These are phyloP conservation scores for Neosalanx taihuensis DNA, from an alignment of 2,797 vertebrate genomes.

Conservation along the genomic window DNA sequence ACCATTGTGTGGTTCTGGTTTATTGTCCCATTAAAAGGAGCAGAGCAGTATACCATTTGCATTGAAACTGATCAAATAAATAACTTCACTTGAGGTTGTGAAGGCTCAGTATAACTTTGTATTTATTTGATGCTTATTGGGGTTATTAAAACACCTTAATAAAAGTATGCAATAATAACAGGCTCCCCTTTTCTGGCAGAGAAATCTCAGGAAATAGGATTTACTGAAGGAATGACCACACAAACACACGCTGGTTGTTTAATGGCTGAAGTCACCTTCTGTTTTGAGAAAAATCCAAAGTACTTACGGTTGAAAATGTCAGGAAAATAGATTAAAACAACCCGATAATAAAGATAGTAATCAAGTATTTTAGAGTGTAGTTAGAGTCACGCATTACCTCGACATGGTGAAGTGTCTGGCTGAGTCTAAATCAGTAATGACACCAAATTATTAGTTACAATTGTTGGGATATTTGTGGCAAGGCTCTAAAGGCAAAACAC, in stretches of 20 bases:
- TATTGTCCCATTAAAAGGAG: slow-evolving; percentile 71
- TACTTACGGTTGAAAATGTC: slow-evolving; percentile 22
- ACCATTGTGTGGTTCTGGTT: slow-evolving; percentile 65
- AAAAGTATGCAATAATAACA: slow-evolving; percentile 50
- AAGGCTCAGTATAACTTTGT: slow-evolving; percentile 28
- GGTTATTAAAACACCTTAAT: too few relatives aligned
- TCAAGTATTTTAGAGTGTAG: slow-evolving; percentile 55
- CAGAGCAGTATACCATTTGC: slow-evolving; percentile 65
- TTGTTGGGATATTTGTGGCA: neutral
- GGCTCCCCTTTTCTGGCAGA: slow-evolving; percentile 41
- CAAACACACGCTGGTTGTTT: slow-evolving; percentile 32
- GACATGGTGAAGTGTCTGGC: slow-evolving; percentile 2
- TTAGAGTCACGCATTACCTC: slow-evolving; percentile 48
- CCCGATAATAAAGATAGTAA: slow-evolving; percentile 37
- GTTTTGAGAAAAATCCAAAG: slow-evolving; percentile 27
- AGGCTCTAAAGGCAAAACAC: slow-evolving; percentile 16
- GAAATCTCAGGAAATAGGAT: slow-evolving; percentile 41
- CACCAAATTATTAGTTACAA: neutral
- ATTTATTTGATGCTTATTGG: neutral
- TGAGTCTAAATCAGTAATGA: slow-evolving; percentile 38
- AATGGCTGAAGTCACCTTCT: slow-evolving; percentile 29
- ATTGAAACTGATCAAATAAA: slow-evolving; percentile 65
- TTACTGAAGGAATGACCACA: slow-evolving; percentile 34
- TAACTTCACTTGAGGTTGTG: slow-evolving; percentile 40
- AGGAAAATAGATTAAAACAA: slow-evolving; percentile 47